phyloP scores from a whole-genome alignment of 2,113 vertebrate genomes.

The Pungitius pungitius region DNA sequence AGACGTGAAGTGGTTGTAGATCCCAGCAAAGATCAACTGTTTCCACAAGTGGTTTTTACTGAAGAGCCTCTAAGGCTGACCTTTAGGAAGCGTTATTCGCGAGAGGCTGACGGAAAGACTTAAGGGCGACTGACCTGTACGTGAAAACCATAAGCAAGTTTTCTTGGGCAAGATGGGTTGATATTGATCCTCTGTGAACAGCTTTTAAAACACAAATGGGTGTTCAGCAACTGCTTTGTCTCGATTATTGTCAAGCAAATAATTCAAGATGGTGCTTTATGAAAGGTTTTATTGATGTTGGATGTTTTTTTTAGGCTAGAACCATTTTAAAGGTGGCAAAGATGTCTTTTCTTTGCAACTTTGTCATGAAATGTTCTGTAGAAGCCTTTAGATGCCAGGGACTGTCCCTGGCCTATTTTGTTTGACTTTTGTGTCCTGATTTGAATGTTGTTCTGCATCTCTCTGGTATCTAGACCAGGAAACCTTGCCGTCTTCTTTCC shows the following conservation, averaged over 20 bases:
- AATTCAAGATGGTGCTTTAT: conserved; percentile 6
- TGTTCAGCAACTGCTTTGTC: neutral
- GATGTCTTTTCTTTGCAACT: conserved; percentile 22
- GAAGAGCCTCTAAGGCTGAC: conserved; percentile 29
- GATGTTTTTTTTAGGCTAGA: neutral
- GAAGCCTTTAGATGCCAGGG: neutral
- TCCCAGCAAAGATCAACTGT: conserved; percentile 44
- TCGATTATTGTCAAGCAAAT: conserved; percentile 3
- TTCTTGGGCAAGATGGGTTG: conserved; percentile 9
- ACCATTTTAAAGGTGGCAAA: neutral
- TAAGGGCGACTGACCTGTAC: conserved; percentile 8
- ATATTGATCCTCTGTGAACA: neutral
- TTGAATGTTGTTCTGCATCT: neutral
- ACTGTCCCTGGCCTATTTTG: neutral
- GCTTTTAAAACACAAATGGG: neutral
- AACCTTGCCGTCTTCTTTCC: neutral
- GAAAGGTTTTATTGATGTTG: neutral
- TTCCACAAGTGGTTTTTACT: conserved; percentile 10
- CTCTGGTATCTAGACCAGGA: neutral
- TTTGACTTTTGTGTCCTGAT: neutral
- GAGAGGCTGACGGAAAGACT: neutral
- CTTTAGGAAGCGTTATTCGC: conserved; percentile 23
- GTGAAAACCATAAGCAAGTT: conserved; percentile 41
- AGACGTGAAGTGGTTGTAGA: conserved; percentile 42
- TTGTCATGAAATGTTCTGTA: conserved; percentile 5